Evolutionary conservation across 35 echinoderm and acorn worm species (phyloP).

Genomic region (Acanthaster planci): DNA sequence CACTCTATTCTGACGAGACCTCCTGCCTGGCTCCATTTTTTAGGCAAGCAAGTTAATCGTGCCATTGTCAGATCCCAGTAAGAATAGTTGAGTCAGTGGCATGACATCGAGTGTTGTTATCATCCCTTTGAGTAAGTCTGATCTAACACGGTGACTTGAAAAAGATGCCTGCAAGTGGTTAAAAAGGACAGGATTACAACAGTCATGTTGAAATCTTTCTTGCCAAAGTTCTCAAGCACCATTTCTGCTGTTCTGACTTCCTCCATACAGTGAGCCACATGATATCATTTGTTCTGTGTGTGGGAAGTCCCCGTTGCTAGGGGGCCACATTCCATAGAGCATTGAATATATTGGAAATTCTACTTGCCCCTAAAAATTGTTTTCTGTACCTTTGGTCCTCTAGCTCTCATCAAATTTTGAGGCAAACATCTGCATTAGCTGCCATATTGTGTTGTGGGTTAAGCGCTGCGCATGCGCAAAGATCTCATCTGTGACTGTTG

Average conservation of each 20-base stretch:
- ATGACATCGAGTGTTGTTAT: constrained; percentile 79
- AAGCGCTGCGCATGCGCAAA: too few relatives aligned
- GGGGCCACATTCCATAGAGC: too few relatives aligned
- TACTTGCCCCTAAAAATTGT: too few relatives aligned
- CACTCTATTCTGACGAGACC: too few relatives aligned
- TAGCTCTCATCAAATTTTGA: too few relatives aligned
- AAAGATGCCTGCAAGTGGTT: constrained; percentile 60
- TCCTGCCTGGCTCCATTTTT: neutral
- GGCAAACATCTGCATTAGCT: too few relatives aligned
- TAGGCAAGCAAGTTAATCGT: constrained; percentile 74
- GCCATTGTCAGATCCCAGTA: constrained; percentile 86
- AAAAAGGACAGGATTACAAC: too few relatives aligned
- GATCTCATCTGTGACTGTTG: too few relatives aligned
- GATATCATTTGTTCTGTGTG: neutral
- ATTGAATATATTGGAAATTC: too few relatives aligned
- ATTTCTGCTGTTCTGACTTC: neutral
- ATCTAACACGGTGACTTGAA: constrained; percentile 71
- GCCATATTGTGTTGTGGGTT: too few relatives aligned
- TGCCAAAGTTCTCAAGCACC: neutral
- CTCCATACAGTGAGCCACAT: neutral
- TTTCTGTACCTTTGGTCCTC: too few relatives aligned
- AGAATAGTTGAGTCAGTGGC: constrained; percentile 74
- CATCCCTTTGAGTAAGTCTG: constrained; percentile 84
- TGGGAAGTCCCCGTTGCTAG: neutral
- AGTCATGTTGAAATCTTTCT: neutral